Evolutionary conservation across 2,888 invertebrate genomes (phyloP), one percentile per base, ranked within the genome.

Genomic region (Cryptus viduatorius): DNA sequence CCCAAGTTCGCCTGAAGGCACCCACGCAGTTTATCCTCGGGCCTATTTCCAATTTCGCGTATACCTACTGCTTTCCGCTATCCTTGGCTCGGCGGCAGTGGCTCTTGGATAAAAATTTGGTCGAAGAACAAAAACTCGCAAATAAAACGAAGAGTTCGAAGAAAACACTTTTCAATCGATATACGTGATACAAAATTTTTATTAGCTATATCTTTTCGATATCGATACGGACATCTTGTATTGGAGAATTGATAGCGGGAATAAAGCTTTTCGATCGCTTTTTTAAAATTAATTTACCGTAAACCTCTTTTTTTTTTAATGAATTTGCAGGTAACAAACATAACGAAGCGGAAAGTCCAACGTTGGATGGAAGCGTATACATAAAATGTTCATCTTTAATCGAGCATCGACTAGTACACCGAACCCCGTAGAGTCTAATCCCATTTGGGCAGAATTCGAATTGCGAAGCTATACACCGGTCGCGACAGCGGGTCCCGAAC

Each of bases 401-500:
- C 64, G 95, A 95, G 93, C 82, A 78, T 61, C 59, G 46, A 94
- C 95, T 90, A 94, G 95, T 92, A 93, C 89, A 77, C 91, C 92
- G 79, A 92, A 91, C 91, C 94, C 95, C 84, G 94, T 96, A 86
- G 97, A 97, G 90, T 95, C 95, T 89, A 97, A 97, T 94, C 98
- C 98, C 53, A 98, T 99, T 91, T 96, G 96, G 92, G 96, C 97
- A 91, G 96, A 96, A 94, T 99, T 97, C 94, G 97, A 98, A 89
- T 96, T 98, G 87, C 97, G 98, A 75, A 96, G 97, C 90, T 97
- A 97, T 92, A 96, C 96, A 91, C 97, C 97, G 91, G 96, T 96
- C 82, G 97, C 96, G 1, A 93, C 93, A 1, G 97, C 97, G 72
- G 99, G 99, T 0, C 98, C 98, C 0, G 98, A 98, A 90, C 95